Evolutionary conservation across 2,888 invertebrate genomes (phyloP).

Genomic region (Protodeltote pygarga): DNA sequence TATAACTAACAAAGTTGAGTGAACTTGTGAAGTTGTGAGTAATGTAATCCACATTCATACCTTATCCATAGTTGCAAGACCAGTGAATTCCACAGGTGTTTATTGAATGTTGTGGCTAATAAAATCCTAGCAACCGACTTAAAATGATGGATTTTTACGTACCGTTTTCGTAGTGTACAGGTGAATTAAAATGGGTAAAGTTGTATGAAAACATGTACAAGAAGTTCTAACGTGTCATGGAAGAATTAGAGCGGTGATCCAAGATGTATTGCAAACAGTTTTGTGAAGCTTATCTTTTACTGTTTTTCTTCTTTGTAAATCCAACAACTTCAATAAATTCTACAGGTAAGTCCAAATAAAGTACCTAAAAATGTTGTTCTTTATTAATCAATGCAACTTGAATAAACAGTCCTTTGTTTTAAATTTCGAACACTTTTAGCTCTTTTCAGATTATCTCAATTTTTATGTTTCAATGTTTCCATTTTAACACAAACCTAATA

Average conservation of each 20-base stretch:
- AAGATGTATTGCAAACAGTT: constrained; percentile 71
- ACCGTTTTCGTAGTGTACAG: constrained; percentile 25
- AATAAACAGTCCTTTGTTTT: constrained; percentile 17
- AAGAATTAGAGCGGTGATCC: constrained; percentile 80
- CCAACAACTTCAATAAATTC: constrained; percentile 62
- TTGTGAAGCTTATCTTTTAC: constrained; percentile 59
- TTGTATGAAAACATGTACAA: constrained; percentile 40
- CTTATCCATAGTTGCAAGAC: constrained; percentile 65
- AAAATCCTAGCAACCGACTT: constrained; percentile 79
- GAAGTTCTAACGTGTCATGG: constrained; percentile 69
- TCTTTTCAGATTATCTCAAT: too few relatives aligned
- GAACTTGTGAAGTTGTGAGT: constrained; percentile 72
- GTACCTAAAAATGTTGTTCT: too few relatives aligned
- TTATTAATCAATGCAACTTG: too few relatives aligned
- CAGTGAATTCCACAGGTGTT: constrained; percentile 80
- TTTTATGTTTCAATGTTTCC: too few relatives aligned
- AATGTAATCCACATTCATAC: too few relatives aligned
- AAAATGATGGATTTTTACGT: constrained; percentile 43
- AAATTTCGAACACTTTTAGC: too few relatives aligned
- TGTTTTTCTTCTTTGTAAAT: constrained; percentile 51
- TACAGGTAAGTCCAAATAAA: constrained; percentile 65
- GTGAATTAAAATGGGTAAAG: constrained; percentile 39
- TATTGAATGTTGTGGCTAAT: constrained; percentile 77
- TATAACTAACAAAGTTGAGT: constrained; percentile 77
- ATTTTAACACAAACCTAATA: too few relatives aligned